phyloP scores from a whole-genome alignment of 2,113 vertebrate genomes.

The Tiliqua scincoides region DNA sequence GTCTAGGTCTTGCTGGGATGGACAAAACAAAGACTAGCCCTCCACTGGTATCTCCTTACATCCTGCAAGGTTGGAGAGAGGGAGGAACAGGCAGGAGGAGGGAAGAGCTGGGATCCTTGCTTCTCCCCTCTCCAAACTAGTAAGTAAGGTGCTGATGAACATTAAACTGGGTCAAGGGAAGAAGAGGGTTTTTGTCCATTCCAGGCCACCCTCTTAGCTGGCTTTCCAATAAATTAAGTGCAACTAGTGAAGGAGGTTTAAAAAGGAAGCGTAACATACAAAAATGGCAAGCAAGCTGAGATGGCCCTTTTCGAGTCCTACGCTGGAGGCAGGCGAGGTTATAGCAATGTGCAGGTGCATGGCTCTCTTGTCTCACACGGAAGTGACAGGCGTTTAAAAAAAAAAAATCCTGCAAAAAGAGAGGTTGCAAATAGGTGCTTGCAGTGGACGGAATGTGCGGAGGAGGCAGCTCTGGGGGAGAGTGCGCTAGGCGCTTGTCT shows the following conservation, averaged over 20 bases:
- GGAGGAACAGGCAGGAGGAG: not conserved
- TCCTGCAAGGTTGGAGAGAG: not conserved
- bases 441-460: not conserved
- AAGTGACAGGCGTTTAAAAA: not conserved
- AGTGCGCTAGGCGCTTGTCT: too few relatives aligned
- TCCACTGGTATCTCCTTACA: not conserved
- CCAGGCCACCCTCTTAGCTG: not conserved
- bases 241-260: conserved; percentile 1
- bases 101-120: not conserved
- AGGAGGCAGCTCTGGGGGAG: not conserved
- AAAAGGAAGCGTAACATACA: conserved; percentile 7
- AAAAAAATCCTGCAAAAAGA: not conserved
- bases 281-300: not conserved
- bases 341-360: not conserved
- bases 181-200: not conserved
- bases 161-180: not conserved
- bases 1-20: not conserved
- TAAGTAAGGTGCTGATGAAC: conserved; percentile 25
- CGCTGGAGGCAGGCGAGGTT: not conserved
- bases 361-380: not conserved
- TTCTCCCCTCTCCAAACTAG: not conserved
- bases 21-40: not conserved
- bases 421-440: not conserved
- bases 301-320: too few relatives aligned
- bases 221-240: conserved; percentile 34